Percentiles rank a stretch among this genome's conserved stretches.
phyloP scores from a whole-genome alignment of 2,797 vertebrate species.

The Galaxias olidus region DNA sequence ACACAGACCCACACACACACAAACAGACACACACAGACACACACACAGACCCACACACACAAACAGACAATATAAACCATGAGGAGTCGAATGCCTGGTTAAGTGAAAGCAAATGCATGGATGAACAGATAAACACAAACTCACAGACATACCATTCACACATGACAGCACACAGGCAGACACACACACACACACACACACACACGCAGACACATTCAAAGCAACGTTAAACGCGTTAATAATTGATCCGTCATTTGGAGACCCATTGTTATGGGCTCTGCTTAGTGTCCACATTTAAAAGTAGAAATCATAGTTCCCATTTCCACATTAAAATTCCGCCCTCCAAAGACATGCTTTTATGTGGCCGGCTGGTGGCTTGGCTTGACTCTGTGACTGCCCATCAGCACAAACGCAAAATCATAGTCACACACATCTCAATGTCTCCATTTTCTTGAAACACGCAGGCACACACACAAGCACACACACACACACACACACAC shows the following conservation, averaged over 20 bases:
- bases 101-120: conserved; percentile 58
- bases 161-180: conserved; percentile 49
- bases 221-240: conserved; percentile 73
- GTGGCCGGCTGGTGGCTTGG: conserved; percentile 76
- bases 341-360: conserved; percentile 72
- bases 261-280: conserved; percentile 61
- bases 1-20: background rate
- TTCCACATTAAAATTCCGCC: conserved; percentile 78
- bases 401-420: conserved; percentile 58
- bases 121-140: conserved; percentile 64
- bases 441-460: conserved; percentile 24
- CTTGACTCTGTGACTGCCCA: conserved; percentile 70
- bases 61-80: conserved; percentile 39
- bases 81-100: conserved; percentile 45
- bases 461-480: conserved; percentile 22
- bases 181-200: conserved; percentile 21
- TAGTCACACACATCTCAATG: conserved; percentile 47
- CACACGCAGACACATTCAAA: conserved; percentile 43
- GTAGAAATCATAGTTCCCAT: conserved; percentile 79
- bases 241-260: conserved; percentile 74
- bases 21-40: background rate
- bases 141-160: conserved; percentile 37
- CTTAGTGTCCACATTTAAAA: conserved; percentile 73
- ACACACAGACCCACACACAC: conserved; percentile 18
- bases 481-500: conserved; percentile 9